Conservation (phyloP, 64 coral and sea anemone genomes). For the Stylophora pistillata region DNA sequence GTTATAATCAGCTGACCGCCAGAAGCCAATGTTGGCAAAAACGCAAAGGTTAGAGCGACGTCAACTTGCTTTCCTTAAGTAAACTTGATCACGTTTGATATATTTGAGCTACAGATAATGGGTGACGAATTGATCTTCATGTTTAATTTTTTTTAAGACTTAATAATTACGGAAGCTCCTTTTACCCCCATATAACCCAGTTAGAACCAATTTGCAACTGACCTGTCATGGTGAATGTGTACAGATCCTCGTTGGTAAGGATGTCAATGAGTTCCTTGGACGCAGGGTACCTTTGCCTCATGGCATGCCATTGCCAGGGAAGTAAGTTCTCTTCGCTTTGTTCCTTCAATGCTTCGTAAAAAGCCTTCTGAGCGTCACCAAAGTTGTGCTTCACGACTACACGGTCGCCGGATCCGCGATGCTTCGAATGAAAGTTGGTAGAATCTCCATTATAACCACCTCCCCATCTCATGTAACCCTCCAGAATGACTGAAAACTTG, state of each 20-base stretch:
- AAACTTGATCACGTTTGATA: too few species aligned
- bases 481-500: slow-evolving; percentile 44
- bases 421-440: slow-evolving; percentile 26
- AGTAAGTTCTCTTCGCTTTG: slow-evolving; percentile 49
- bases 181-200: too few species aligned
- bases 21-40: too few species aligned
- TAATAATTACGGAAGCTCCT: too few species aligned
- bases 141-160: too few species aligned
- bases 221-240: slow-evolving; percentile 62
- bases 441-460: slow-evolving; percentile 51
- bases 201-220: slow-evolving; percentile 7
- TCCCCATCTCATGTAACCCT: slow-evolving; percentile 57
- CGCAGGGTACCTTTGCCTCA: slow-evolving; percentile 39
- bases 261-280: slow-evolving; percentile 36
- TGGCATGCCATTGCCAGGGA: slow-evolving; percentile 72
- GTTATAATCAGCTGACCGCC: too few species aligned
- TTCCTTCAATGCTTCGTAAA: slow-evolving; percentile 64
- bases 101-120: too few species aligned
- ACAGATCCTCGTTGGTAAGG: slow-evolving; percentile 28
- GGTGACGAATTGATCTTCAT: too few species aligned
- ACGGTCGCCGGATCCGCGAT: slow-evolving; percentile 41
- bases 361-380: slow-evolving; percentile 52
- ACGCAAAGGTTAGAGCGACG: too few species aligned
- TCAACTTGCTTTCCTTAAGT: too few species aligned
- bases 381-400: slow-evolving; percentile 17